These are phyloP conservation scores for Cephus nigrinus DNA, from an alignment of 2,888 invertebrate genomes.

Conservation along the genomic window DNA sequence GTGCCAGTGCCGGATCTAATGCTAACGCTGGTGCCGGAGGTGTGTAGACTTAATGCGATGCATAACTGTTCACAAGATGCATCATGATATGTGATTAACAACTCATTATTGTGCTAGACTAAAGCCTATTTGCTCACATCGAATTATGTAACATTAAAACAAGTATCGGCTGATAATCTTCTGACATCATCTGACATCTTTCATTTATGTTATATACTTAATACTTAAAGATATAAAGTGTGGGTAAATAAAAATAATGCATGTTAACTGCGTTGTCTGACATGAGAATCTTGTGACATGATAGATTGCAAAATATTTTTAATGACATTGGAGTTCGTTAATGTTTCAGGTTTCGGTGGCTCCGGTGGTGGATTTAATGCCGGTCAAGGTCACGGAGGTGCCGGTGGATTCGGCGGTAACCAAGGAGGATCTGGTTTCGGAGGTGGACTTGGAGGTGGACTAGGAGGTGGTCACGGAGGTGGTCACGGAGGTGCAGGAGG, in stretches of 20 bases:
- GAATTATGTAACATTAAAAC: background rate
- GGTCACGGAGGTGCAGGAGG: slow-evolving; percentile 17
- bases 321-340: background rate
- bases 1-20: slow-evolving; percentile 15
- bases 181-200: background rate
- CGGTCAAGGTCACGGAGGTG: slow-evolving; percentile 22
- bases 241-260: background rate
- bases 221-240: background rate
- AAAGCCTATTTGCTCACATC: background rate
- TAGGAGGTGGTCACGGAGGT: background rate
- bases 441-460: slow-evolving; percentile 19
- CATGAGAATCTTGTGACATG: background rate
- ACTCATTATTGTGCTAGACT: background rate
- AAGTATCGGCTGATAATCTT: background rate
- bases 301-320: background rate
- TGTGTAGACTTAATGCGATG: background rate
- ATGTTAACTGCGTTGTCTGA: background rate
- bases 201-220: background rate
- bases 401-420: slow-evolving; percentile 19
- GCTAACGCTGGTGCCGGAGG: slow-evolving; percentile 1
- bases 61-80: background rate
- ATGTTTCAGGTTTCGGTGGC: background rate
- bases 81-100: background rate
- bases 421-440: slow-evolving; percentile 2
- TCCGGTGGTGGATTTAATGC: background rate